Base-by-base conservation (phyloP, 2,113 vertebrate species). In the Nothobranchius kuhntae region DNA sequence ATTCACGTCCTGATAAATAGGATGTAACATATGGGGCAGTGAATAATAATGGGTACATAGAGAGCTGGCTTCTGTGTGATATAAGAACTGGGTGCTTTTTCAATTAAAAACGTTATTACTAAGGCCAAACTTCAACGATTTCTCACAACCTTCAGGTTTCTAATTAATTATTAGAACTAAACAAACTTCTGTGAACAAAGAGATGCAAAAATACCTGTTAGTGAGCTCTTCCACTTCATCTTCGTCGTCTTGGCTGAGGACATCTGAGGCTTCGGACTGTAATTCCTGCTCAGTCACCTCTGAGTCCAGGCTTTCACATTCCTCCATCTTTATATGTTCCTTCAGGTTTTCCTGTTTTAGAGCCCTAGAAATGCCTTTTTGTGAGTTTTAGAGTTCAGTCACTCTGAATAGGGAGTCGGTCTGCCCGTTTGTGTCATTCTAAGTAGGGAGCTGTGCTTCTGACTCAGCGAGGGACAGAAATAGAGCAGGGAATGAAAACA, bases 381-480 rank as follows among this genome's bases (percentile, higher is more conserved):
- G 5, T 52, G 14, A 51, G 15, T 73, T 86, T 75, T 53, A 71
- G 46, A 74, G 45, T 63, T 51, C 54, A 62, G 68, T 47, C 68
- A 48, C 65, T 74, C 57, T 80, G 86, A 82, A 80, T 84, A 66
- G 51, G 24, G 65, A 81, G 82, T 65, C 63, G 68, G 42, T 82
- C 80, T 86, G 82, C 61, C 86, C 78, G 90, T 86, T 85, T 83
- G 82, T 87, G 89, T 86, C 93, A 93, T 93, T 89, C 87, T 86
- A 86, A 87, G 85, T 78, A 85, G 86, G 82, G 88, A 84, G 88
- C 76, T 1, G 87, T 90, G 88, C 91, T 91, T 91, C 95, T 94
- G 91, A 95, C 92, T 94, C 91, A 93, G 93, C 94, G 75, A 69
- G 84, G 81, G 85, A 95, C 95, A 92, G 92, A 97, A 98, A 99